phyloP scores from a whole-genome alignment of 2,113 vertebrate genomes.

The Mesitornis unicolor region DNA sequence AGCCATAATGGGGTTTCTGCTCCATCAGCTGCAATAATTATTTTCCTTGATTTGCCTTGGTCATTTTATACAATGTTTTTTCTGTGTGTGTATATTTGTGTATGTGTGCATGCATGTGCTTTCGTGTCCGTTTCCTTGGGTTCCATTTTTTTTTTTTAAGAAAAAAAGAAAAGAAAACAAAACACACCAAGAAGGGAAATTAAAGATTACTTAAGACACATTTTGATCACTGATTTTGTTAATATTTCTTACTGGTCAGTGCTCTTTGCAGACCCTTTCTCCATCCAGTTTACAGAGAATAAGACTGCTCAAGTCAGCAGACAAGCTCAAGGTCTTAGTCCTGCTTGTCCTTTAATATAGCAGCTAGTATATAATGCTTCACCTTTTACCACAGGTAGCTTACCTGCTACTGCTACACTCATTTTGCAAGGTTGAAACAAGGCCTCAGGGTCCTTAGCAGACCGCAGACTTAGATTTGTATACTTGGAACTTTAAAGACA shows the following conservation, averaged over 20 bases:
- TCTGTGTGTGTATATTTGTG: neutral
- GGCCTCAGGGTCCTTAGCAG: neutral
- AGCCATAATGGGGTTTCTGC: constrained; percentile 76
- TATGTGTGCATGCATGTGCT: neutral
- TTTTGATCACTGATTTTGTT: neutral
- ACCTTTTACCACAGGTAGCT: neutral
- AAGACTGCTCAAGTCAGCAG: neutral
- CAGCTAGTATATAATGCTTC: neutral
- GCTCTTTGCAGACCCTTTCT: neutral
- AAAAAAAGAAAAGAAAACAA: neutral
- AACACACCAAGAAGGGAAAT: neutral
- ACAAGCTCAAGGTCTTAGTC: fast-evolving
- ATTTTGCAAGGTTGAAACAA: neutral
- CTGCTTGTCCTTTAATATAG: fast-evolving
- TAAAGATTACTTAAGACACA: neutral
- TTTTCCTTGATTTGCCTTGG: constrained; percentile 74
- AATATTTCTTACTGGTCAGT: neutral
- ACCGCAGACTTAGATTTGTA: neutral
- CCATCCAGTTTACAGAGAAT: neutral
- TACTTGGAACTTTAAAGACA: neutral
- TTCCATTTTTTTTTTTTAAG: neutral
- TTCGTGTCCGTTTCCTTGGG: neutral
- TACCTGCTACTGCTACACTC: neutral
- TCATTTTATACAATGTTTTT: constrained; percentile 65
- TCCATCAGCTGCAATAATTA: constrained; percentile 76